Evolutionary conservation across 1,140 invertebrate genomes (phyloP).

Genomic region (Planococcus citri): DNA sequence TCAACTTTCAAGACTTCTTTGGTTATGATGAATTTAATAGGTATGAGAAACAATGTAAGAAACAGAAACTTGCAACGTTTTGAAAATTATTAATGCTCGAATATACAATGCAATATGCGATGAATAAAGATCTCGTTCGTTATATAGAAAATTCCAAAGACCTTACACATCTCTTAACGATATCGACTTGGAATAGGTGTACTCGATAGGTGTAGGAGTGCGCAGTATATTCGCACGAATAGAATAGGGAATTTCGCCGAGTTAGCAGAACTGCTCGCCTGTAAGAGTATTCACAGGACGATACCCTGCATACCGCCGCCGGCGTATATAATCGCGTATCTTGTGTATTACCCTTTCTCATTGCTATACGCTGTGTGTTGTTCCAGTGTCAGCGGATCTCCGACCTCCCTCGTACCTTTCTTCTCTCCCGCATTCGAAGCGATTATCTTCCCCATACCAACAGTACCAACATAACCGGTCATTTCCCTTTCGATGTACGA

Average conservation of each 20-base stretch:
- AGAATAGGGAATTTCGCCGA: background rate
- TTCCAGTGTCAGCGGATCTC: conserved; percentile 18
- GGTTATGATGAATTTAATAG: too few relatives aligned
- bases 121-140: too few relatives aligned
- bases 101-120: too few relatives aligned
- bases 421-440: conserved; percentile 5
- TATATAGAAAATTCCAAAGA: too few relatives aligned
- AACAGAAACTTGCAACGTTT: too few relatives aligned
- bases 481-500: conserved; percentile 17
- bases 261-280: background rate
- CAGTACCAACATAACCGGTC: conserved; percentile 17
- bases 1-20: too few relatives aligned
- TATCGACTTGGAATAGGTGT: background rate
- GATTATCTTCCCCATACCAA: conserved; percentile 19
- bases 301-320: background rate
- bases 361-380: conserved; percentile 5
- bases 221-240: background rate
- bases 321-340: background rate
- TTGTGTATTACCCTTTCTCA: background rate
- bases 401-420: conserved; percentile 14
- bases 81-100: too few relatives aligned
- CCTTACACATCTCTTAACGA: too few relatives aligned
- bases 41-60: too few relatives aligned
- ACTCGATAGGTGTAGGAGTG: too few relatives aligned
- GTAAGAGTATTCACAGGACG: conserved; percentile 6